These are phyloP conservation scores for Lepidochitona cinerea DNA, from an alignment of 2,888 invertebrate species.

Conservation along the genomic window DNA sequence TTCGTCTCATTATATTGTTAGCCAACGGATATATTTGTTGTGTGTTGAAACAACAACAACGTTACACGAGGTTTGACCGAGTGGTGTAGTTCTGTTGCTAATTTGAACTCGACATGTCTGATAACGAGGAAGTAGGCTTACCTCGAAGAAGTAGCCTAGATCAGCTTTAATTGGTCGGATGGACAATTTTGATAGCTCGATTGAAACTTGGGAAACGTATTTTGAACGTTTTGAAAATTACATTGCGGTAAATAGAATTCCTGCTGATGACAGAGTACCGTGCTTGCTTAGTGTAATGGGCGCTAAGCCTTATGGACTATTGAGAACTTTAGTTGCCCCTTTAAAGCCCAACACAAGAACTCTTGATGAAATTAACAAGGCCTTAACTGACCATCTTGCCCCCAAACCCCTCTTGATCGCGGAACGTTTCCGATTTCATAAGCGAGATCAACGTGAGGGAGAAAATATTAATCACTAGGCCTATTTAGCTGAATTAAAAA, in stretches of 20 bases:
- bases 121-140: neutral
- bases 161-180: constrained; percentile 1
- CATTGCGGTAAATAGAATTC: constrained; percentile 26
- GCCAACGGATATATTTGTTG: no score
- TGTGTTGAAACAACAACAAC: neutral
- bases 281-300: constrained; percentile 31
- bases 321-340: constrained; percentile 24
- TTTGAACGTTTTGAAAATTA: constrained; percentile 28
- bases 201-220: constrained; percentile 26
- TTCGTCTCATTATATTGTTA: no score
- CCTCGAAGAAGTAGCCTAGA: no score
- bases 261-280: constrained; percentile 23
- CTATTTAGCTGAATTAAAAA: neutral
- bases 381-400: constrained; percentile 17
- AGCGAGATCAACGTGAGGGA: neutral
- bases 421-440: constrained; percentile 19
- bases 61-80: neutral
- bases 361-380: constrained; percentile 15
- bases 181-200: neutral
- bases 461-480: neutral
- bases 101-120: neutral
- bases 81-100: no score
- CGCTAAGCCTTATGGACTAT: constrained; percentile 2
- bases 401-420: constrained; percentile 28
- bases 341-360: constrained; percentile 27